Conservation (phyloP, 2,113 vertebrate species). For the Phylloscopus trochiloides region DNA sequence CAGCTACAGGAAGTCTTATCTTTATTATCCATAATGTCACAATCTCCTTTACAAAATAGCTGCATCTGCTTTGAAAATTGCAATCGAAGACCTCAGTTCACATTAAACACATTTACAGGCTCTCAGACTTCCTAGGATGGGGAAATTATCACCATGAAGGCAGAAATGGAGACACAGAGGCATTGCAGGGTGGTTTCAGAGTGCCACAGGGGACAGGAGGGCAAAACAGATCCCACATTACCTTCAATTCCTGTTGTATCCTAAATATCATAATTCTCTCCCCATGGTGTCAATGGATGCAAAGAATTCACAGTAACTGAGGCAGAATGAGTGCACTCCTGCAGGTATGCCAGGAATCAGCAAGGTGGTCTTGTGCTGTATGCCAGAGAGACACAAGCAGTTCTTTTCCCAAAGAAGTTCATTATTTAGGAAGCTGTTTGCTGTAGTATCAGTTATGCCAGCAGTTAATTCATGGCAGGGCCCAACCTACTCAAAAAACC, state of each 20-base stretch:
- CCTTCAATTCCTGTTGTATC: not conserved
- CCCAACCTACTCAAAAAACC: not conserved
- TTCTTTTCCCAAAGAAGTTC: not conserved
- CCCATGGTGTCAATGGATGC: not conserved
- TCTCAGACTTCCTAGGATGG: not conserved
- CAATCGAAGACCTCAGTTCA: not conserved
- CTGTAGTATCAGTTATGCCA: not conserved
- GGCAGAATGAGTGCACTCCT: not conserved
- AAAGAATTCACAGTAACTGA: not conserved
- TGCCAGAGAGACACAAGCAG: not conserved
- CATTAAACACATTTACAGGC: not conserved
- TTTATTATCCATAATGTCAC: not conserved
- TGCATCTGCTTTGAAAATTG: not conserved
- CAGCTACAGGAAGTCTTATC: not conserved
- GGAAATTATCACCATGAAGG: not conserved
- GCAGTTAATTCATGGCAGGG: not conserved
- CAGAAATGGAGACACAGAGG: not conserved
- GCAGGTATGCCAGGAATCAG: not conserved
- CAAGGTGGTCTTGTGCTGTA: accelerated
- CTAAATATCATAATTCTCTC: not conserved
- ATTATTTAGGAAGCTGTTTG: not conserved
- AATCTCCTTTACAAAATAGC: not conserved
- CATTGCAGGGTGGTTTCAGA: not conserved
- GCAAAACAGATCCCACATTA: not conserved
- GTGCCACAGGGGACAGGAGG: not conserved